A percentile compares a stretch with the other conserved stretches of the same genome.
Conservation (phyloP, 2,888 invertebrate species). For the Macaria liturata region DNA sequence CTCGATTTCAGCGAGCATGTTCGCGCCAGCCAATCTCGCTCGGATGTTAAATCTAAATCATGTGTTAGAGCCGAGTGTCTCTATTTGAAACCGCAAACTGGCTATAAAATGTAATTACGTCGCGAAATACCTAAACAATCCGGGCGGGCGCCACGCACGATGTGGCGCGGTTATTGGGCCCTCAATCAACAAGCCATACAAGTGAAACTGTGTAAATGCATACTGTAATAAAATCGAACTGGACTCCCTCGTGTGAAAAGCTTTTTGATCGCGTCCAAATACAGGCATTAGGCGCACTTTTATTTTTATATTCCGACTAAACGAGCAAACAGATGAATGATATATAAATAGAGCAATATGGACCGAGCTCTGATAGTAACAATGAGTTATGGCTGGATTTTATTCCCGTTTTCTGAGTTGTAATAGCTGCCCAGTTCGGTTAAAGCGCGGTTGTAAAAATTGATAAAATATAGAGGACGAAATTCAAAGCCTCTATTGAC, state of each 20-base stretch:
- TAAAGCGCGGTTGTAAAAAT: slow-evolving; percentile 14
- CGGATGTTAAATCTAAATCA: slow-evolving; percentile 30
- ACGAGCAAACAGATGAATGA: background rate
- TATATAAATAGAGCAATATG: background rate
- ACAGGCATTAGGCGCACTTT: slow-evolving; percentile 8
- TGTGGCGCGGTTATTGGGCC: slow-evolving; percentile 32
- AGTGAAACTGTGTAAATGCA: slow-evolving; percentile 29
- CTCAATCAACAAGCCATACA: slow-evolving; percentile 36
- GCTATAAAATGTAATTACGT: slow-evolving; percentile 35
- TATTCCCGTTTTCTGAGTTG: slow-evolving; percentile 6
- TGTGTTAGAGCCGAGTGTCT: slow-evolving; percentile 31
- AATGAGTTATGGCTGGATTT: slow-evolving; percentile 11
- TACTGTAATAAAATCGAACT: slow-evolving; percentile 33
- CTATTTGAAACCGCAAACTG: slow-evolving; percentile 33
- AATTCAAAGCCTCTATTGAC: slow-evolving; percentile 12
- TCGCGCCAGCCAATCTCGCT: background rate
- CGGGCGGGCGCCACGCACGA: slow-evolving; percentile 28
- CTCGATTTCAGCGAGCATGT: background rate
- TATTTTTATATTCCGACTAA: slow-evolving; percentile 11
- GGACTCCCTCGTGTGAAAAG: slow-evolving; percentile 23
- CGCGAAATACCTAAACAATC: slow-evolving; percentile 36
- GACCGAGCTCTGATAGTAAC: slow-evolving; percentile 18
- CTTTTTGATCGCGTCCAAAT: slow-evolving; percentile 18
- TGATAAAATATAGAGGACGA: slow-evolving; percentile 15
- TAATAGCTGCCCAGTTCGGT: slow-evolving; percentile 6